Evolutionary conservation across 2,797 vertebrate species (phyloP), one percentile per base, ranked within the genome.

Genomic region (Nyctibius grandis): DNA sequence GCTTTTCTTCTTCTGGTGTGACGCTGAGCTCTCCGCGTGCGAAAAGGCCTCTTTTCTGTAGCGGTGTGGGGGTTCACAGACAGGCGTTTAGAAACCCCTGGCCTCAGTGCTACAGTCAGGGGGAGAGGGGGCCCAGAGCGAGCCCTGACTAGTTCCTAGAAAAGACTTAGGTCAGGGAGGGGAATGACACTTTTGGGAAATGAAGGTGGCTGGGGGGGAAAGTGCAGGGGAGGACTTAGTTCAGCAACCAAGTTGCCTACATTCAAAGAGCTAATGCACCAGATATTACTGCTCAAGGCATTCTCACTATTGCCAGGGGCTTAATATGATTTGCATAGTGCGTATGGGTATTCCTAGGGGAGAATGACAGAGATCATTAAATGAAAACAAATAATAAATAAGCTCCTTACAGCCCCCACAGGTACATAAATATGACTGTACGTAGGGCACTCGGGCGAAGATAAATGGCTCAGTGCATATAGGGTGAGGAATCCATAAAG

Each of bases 351-450:
- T 91, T 95, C 96, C 96, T 91, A 5, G 28, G 95, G 91, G 94
- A 94, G 63, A 87, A 16, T 8, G 86, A 45, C 70, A 85, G 94
- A 95, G 93, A 96, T 94, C 96, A 80, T 96, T 95, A 93, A 96
- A 83, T 91, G 84, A 84, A 96, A 96, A 96, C 94, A 96, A 96
- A 95, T 91, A 90, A 95, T 92, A 93, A 96, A 96, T 93, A 94
- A 95, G 88, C 84, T 93, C 28, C 91, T 96, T 92, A 90, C 94
- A 36, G 81, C 82, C 86, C 95, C 88, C 94, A 57, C 90, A 89
- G 93, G 92, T 94, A 54, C 25, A 80, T 77, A 81, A 91, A 94
- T 88, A 8, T 57, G 88, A 56, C 81, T 56, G 50, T 16, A 54
- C 1, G 4, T 47, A 84, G 83, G 89, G 75, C 87, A 23, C 6